phyloP scores from a whole-genome alignment of 1,140 invertebrate genomes.

The Aricia agestis region DNA sequence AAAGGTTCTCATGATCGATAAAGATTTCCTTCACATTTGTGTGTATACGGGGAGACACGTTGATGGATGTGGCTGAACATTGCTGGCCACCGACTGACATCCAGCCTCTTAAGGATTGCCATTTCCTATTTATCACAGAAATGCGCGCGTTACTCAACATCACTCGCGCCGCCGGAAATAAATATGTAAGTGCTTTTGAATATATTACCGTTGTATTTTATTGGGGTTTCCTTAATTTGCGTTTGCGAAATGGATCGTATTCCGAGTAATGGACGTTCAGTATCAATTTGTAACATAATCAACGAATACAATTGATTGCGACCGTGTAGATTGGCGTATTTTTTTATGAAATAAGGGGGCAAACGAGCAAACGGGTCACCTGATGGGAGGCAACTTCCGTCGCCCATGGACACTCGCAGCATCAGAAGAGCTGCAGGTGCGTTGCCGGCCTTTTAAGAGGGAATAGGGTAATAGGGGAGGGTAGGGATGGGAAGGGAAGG shows the following conservation, averaged over 20 bases:
- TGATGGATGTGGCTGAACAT: conserved; percentile 16
- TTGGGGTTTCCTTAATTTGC: not conserved
- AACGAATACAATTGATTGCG: too few relatives aligned
- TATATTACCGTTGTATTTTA: conserved; percentile 5
- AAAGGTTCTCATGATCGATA: not conserved
- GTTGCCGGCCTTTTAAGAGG: too few relatives aligned
- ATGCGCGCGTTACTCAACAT: conserved; percentile 19
- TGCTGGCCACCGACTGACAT: conserved; percentile 2
- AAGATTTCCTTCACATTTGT: conserved; percentile 10
- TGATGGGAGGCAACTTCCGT: too few relatives aligned
- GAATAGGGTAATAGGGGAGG: too few relatives aligned
- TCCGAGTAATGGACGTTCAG: not conserved
- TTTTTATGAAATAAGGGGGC: too few relatives aligned
- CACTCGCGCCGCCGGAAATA: conserved; percentile 8
- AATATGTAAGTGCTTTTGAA: conserved; percentile 12
- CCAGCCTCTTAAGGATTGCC: conserved; percentile 13
- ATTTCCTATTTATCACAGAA: conserved; percentile 18
- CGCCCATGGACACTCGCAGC: too few relatives aligned
- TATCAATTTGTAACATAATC: too few relatives aligned
- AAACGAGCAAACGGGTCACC: too few relatives aligned
- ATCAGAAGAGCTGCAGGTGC: too few relatives aligned
- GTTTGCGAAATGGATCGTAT: not conserved
- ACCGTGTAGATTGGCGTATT: too few relatives aligned
- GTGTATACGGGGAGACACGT: conserved; percentile 5
- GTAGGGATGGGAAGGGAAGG: too few relatives aligned